These are phyloP conservation scores for Pandion haliaetus DNA, from an alignment of 2,113 vertebrate genomes.

Conservation along the genomic window DNA sequence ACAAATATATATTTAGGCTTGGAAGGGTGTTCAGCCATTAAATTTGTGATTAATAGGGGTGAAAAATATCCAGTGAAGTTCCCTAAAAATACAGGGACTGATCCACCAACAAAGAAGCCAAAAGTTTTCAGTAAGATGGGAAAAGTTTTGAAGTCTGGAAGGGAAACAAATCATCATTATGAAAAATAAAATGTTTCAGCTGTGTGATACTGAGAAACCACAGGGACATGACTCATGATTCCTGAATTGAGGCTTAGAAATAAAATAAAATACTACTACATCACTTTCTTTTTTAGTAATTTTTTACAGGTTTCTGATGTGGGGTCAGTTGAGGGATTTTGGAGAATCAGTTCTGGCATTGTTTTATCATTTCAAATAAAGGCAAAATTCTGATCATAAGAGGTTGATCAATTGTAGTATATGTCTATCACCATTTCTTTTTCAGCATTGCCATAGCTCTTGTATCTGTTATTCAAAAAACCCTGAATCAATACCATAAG, in stretches of 20 bases:
- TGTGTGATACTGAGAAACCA: conserved; percentile 7
- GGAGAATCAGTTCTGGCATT: not conserved
- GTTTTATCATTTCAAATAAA: not conserved
- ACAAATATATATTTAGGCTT: not conserved
- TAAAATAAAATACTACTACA: not conserved
- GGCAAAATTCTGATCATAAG: not conserved
- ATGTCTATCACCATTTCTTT: not conserved
- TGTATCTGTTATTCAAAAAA: not conserved
- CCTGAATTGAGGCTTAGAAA: not conserved
- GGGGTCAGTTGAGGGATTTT: not conserved
- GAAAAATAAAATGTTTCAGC: conserved; percentile 56
- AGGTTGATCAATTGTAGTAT: not conserved
- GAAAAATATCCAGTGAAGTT: not conserved
- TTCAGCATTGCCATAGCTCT: not conserved
- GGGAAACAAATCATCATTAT: conserved; percentile 42
- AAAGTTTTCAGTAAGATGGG: conserved; percentile 45
- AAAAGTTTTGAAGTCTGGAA: conserved; percentile 50
- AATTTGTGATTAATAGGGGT: not conserved
- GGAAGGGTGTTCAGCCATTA: conserved; percentile 5
- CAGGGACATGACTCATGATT: not conserved
- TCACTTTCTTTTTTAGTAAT: not conserved
- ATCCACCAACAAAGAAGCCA: conserved; percentile 44
- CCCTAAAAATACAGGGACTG: not conserved
- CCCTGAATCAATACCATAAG: not conserved
- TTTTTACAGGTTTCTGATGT: not conserved